phyloP scores from a whole-genome alignment of 2,797 vertebrate genomes.

The Kryptolebias ocellatus region DNA sequence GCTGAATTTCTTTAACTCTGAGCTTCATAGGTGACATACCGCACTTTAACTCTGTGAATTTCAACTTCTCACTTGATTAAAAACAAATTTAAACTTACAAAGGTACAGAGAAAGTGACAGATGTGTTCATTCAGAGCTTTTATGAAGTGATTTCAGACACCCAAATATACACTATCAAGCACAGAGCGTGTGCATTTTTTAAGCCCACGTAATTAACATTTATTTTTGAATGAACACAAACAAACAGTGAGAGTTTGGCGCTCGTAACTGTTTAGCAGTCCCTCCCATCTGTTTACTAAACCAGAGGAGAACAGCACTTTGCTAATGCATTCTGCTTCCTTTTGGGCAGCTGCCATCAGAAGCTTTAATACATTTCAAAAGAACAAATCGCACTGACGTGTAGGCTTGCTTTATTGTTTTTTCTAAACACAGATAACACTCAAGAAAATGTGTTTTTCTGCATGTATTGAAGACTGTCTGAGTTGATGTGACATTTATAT shows the following conservation, averaged over 20 bases:
- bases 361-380: conserved; percentile 27
- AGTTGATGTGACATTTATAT: background rate
- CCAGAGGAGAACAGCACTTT: conserved; percentile 28
- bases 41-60: background rate
- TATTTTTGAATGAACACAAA: conserved; percentile 41
- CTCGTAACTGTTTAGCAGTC: conserved; percentile 23
- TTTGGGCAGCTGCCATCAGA: conserved; percentile 15
- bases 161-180: background rate
- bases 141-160: background rate
- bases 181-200: background rate
- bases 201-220: background rate
- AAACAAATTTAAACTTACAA: background rate
- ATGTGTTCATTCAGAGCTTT: background rate
- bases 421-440: conserved; percentile 5
- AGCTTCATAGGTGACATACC: background rate
- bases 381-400: background rate
- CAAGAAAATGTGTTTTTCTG: conserved; percentile 4
- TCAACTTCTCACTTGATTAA: background rate
- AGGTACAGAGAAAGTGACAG: background rate
- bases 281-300: conserved; percentile 56
- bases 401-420: background rate
- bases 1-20: background rate
- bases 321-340: conserved; percentile 41
- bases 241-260: conserved; percentile 14
- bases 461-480: conserved; percentile 1